phyloP scores from a whole-genome alignment of 2,888 invertebrate species.

The Thysanoteuthis rhombus region DNA sequence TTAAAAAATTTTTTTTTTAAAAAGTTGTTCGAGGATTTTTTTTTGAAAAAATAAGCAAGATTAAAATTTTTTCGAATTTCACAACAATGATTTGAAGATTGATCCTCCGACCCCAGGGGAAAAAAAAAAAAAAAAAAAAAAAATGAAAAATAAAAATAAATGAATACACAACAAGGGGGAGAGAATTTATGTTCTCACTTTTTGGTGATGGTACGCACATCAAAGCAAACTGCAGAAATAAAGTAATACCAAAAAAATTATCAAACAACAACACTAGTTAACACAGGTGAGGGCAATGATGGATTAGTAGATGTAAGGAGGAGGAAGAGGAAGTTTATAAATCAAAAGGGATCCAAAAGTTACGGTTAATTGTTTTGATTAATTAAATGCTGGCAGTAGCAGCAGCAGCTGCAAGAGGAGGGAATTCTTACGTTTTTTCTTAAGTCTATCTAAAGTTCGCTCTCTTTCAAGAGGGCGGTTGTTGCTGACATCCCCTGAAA shows the following conservation, averaged over 20 bases:
- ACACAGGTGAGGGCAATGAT: background rate
- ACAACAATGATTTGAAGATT: too few relatives aligned
- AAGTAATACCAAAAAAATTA: constrained; percentile 35
- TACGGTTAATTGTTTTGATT: background rate
- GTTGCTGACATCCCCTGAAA: constrained; percentile 43
- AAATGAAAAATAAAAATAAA: too few relatives aligned
- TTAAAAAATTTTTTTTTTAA: background rate
- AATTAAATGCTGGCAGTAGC: background rate
- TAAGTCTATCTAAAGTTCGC: constrained; percentile 63
- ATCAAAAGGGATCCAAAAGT: background rate
- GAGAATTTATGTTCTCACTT: too few relatives aligned
- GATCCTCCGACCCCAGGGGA: too few relatives aligned
- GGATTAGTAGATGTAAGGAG: constrained; percentile 25
- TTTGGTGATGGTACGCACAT: too few relatives aligned
- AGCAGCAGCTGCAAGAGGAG: background rate
- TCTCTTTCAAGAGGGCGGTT: constrained; percentile 57
- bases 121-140: too few relatives aligned
- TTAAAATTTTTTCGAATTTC: too few relatives aligned
- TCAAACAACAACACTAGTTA: background rate
- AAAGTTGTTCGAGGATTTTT: background rate
- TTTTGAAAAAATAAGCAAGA: constrained; percentile 30
- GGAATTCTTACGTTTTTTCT: constrained; percentile 63
- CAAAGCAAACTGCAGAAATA: too few relatives aligned
- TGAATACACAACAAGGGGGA: too few relatives aligned
- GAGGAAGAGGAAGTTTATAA: background rate